phyloP scores from a whole-genome alignment of 2,113 vertebrate species.

The human (Homo sapiens) region GRCh38 chr12:107200501-107201000 shows the following conservation, averaged over 20 bases:
- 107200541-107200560: background rate
- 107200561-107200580: background rate
- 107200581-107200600: background rate
- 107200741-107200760: background rate
- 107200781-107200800: background rate
- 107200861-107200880: background rate
- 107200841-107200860: background rate
- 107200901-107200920: background rate
- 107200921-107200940: background rate
- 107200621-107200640: background rate
- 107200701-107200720: background rate
- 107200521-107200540: background rate
- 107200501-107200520: background rate
- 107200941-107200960: background rate
- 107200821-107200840: background rate
- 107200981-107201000: background rate
- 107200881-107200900: background rate
- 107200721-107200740: background rate
- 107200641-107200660: background rate
- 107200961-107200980: background rate
- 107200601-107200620: background rate
- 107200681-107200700: background rate
- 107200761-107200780: background rate
- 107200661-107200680: background rate
- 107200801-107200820: background rate